These are phyloP conservation scores for Orestias chungarensis DNA, from an alignment of 2,797 vertebrate genomes.

Conservation along the genomic window DNA sequence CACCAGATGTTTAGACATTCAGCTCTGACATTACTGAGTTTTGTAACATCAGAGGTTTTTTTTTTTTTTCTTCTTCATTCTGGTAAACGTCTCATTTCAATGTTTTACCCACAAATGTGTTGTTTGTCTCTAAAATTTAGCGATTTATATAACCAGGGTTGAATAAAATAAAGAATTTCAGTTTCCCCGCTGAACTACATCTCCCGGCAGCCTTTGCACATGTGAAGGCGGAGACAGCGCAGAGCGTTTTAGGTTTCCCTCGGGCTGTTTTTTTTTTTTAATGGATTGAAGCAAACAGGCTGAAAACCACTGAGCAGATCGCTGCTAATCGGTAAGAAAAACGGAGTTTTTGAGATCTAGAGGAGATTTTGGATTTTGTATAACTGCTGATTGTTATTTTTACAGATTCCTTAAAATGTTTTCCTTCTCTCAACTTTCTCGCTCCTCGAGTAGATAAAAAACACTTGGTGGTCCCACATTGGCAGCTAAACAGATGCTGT, in stretches of 20 bases:
- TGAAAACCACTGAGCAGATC: background rate
- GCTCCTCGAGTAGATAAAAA: background rate
- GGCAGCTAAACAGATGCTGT: background rate
- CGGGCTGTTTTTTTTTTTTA: constrained; percentile 18
- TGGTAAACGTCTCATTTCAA: background rate
- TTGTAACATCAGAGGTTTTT: too few species aligned
- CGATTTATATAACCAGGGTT: background rate
- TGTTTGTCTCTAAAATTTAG: background rate
- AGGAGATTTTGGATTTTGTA: background rate
- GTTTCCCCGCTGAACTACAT: constrained; percentile 55
- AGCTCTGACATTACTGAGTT: too few species aligned
- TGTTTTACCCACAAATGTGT: too few species aligned
- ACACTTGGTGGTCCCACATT: background rate
- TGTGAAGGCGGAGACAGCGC: constrained; percentile 33
- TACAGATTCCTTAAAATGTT: constrained; percentile 8
- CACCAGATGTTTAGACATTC: too few species aligned
- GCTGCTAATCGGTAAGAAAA: constrained; percentile 42
- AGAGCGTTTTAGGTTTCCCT: constrained; percentile 27
- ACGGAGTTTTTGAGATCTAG: background rate
- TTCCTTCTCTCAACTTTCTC: constrained; percentile 38
- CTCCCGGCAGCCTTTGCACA: constrained; percentile 51
- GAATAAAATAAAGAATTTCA: background rate
- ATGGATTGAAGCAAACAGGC: constrained; percentile 38
- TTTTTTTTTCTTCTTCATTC: too few species aligned
- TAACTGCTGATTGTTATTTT: rapidly evolving